Conservation (phyloP, 2,797 vertebrate genomes). For the Staurois parvus region DNA sequence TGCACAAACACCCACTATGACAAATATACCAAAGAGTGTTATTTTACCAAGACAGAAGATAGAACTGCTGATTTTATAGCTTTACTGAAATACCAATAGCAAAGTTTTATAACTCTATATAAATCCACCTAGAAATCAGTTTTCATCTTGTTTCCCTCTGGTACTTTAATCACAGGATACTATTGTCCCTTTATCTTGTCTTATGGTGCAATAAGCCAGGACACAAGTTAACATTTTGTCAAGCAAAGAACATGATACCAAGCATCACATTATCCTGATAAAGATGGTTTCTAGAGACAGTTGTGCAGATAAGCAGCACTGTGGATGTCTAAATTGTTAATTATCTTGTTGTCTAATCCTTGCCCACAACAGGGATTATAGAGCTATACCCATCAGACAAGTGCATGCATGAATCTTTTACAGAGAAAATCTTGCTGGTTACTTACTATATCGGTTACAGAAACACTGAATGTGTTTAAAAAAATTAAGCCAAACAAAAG, state of each 20-base stretch:
- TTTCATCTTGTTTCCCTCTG: background rate
- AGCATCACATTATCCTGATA: slow-evolving; percentile 23
- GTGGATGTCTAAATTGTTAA: background rate
- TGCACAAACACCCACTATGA: too few species aligned
- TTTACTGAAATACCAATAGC: too few species aligned
- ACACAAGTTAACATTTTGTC: slow-evolving; percentile 24
- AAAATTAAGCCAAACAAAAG: too few species aligned
- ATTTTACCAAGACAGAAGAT: too few species aligned
- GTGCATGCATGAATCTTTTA: rapidly evolving
- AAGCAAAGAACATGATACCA: slow-evolving; percentile 22
- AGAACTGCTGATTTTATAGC: too few species aligned
- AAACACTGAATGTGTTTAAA: background rate
- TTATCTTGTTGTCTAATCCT: background rate
- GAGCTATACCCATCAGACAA: slow-evolving; percentile 2
- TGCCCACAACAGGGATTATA: background rate
- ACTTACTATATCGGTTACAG: background rate
- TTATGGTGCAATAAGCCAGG: slow-evolving; percentile 9
- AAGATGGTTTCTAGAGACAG: slow-evolving; percentile 27
- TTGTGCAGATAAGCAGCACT: slow-evolving; percentile 30
- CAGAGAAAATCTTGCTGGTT: background rate
- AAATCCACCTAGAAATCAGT: background rate
- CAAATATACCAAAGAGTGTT: too few species aligned
- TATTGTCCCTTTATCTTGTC: slow-evolving; percentile 7
- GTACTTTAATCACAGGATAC: slow-evolving; percentile 16
- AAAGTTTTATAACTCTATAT: too few species aligned